Base-by-base conservation (phyloP, 1,140 invertebrate species). In the Uloborus diversus region DNA sequence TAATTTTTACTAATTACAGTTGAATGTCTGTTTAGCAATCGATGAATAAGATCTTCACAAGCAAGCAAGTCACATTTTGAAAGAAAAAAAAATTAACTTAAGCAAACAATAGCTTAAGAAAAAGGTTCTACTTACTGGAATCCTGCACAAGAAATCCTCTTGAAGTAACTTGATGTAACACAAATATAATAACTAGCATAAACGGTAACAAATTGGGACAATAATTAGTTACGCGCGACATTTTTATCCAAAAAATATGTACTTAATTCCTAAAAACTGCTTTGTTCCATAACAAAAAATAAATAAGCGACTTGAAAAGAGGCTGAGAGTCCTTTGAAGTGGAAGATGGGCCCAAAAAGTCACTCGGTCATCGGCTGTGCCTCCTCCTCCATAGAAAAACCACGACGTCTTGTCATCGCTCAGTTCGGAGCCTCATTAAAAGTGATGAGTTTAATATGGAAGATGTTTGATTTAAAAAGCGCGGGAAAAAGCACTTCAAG, bases 111-210 rank as follows among this genome's bases (percentile, higher is more conserved):
- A n/a, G n/a, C n/a, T n/a, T n/a, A 11, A 59, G 32, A 14, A 59
- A 28, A 3, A 59, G 17, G n/a, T 56, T 25, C 23, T 17, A 73
- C 69, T 73, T 61, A 73, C 69, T 59, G 17, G 32, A 42, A 73
- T 73, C 69, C 28, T 73, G 69, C 20, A 73, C 51, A 30, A 73
- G 57, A 17, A 32, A 56, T 13, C 69, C 69, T 30, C 69, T 73
- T 20, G 69, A 73, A 32, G 23, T 30, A 7, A 61, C 69, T 37
- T n/a, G 53, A 32, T 37, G 51, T 0, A 30, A 3, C 2, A 27
- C 27, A 37, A 71, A 28, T 2, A 20, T 20, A 9, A 71, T 3
- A 20, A 61, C 9, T 42, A 42, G 9, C 9, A 42, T 42, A 42
- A 17, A 9, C 9, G 37, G 17, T 42, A 42, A 0, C 0, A 42